Evolutionary conservation across 2,888 invertebrate genomes (phyloP).

Genomic region (Alviniconcha strummeri): DNA sequence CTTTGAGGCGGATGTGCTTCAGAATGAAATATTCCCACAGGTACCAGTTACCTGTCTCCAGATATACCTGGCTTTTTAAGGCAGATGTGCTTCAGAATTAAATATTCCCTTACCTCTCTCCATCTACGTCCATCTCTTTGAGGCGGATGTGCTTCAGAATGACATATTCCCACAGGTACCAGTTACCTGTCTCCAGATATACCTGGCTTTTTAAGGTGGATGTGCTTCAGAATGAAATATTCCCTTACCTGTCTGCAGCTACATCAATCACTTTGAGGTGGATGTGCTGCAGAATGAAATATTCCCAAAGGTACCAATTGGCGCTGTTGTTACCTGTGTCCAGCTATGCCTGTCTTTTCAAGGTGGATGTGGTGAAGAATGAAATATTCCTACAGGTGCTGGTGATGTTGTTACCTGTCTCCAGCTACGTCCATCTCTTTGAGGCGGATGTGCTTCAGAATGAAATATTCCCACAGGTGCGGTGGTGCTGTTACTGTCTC

Average conservation of each 20-base stretch:
- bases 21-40: conserved; percentile 88
- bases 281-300: conserved; percentile 85
- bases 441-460: conserved; percentile 84
- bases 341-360: too few species aligned
- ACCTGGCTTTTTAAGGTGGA: conserved; percentile 84
- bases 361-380: too few species aligned
- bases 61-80: too few species aligned
- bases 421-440: conserved; percentile 82
- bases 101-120: too few species aligned
- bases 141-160: conserved; percentile 84
- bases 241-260: conserved; percentile 85
- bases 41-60: too few species aligned
- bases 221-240: conserved; percentile 83
- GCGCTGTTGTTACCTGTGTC: too few species aligned
- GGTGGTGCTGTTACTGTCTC: too few species aligned
- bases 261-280: conserved; percentile 83
- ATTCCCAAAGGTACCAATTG: conserved; percentile 89
- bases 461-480: conserved; percentile 88
- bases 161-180: conserved; percentile 90
- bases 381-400: too few species aligned
- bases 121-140: conserved; percentile 84
- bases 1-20: conserved; percentile 85
- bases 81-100: too few species aligned
- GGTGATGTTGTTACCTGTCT: conserved; percentile 56
- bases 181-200: conserved; percentile 86